Conservation (phyloP, 2,888 invertebrate species). For the Drosophila kokeensis region DNA sequence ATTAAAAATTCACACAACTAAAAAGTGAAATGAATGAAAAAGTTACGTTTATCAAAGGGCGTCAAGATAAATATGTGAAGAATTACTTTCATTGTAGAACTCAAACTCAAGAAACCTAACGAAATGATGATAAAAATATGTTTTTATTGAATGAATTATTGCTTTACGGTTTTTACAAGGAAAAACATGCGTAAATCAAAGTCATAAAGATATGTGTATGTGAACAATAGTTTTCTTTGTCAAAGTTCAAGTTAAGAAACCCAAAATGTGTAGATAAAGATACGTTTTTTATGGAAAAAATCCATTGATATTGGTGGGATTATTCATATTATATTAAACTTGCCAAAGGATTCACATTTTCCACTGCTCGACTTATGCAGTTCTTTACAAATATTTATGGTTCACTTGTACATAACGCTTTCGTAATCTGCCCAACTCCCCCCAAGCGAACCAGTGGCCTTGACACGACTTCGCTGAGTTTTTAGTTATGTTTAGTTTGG, state of each 20-base stretch:
- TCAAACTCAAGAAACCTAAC: not conserved
- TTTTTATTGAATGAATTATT: not conserved
- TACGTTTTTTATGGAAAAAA: not conserved
- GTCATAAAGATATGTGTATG: not conserved
- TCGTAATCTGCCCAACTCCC: not conserved
- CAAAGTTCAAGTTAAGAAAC: not conserved
- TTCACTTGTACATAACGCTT: constrained; percentile 2
- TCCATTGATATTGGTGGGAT: not conserved
- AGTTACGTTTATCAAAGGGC: not conserved
- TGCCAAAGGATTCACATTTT: not conserved
- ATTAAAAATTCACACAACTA: not conserved
- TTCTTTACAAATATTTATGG: not conserved
- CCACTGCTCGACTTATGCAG: not conserved
- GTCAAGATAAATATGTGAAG: not conserved
- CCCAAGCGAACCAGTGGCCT: constrained; percentile 27
- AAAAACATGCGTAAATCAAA: not conserved
- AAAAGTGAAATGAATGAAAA: not conserved
- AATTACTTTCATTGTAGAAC: not conserved
- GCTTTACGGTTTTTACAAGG: not conserved
- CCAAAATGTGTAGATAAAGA: not conserved
- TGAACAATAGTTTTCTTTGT: not conserved
- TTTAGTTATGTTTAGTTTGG: constrained; percentile 42
- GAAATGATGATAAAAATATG: not conserved
- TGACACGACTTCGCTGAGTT: constrained; percentile 33
- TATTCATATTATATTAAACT: not conserved